phyloP scores from a whole-genome alignment of 2,888 invertebrate genomes.

The Pachymerium ferrugineum region DNA sequence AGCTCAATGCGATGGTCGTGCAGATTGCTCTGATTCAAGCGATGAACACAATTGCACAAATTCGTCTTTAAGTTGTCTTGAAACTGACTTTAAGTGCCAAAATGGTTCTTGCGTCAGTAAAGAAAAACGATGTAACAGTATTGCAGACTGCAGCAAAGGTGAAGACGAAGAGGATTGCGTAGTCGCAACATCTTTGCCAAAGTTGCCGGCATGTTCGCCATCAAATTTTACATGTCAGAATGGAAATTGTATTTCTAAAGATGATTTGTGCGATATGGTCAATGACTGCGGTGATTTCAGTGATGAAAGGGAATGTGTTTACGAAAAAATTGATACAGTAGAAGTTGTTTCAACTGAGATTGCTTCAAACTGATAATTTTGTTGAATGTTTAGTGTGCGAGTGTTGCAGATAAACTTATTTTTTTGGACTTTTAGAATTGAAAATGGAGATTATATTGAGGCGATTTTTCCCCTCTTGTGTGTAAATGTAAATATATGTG shows the following conservation, averaged over 20 bases:
- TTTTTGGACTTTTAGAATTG: background rate
- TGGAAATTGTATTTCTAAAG: constrained; percentile 28
- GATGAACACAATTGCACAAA: constrained; percentile 24
- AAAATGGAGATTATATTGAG: background rate
- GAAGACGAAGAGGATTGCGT: constrained; percentile 31
- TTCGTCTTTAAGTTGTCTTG: background rate
- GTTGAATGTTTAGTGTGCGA: constrained; percentile 10
- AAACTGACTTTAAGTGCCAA: background rate
- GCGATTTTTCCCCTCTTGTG: background rate
- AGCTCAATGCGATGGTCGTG: constrained; percentile 21
- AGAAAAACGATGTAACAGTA: constrained; percentile 16
- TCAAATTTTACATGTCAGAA: constrained; percentile 29
- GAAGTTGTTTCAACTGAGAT: too few species aligned
- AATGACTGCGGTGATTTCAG: constrained; percentile 35
- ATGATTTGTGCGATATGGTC: constrained; percentile 33
- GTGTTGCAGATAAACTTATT: background rate
- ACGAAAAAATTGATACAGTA: constrained; percentile 2
- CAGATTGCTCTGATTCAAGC: constrained; percentile 21
- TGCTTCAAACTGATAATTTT: background rate
- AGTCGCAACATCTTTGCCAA: too few species aligned
- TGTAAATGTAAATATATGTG: constrained; percentile 25
- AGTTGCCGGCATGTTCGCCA: background rate
- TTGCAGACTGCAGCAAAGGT: constrained; percentile 28
- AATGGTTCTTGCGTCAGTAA: constrained; percentile 23
- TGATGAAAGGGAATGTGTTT: constrained; percentile 32